Base-by-base conservation (phyloP, 2,797 vertebrate species). In the Oreochromis mossambicus region DNA sequence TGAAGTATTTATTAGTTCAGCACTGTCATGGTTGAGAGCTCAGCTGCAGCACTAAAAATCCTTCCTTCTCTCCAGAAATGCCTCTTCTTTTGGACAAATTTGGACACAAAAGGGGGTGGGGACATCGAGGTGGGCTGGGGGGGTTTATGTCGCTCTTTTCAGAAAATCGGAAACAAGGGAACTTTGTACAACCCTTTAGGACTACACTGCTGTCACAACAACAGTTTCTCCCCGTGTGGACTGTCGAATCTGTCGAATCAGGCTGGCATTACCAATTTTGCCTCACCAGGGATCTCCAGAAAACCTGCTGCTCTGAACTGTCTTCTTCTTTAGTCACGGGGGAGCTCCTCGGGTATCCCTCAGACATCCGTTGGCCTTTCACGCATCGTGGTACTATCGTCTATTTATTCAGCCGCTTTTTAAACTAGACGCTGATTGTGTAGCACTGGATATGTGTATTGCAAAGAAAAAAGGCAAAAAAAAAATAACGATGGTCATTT, bases 1-100 rank as follows among this genome's bases (percentile, higher is more conserved):
- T 97, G 95, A 97, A 97, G 95, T 96, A 96, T 96, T 97, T 95
- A 93, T 97, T 95, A 95, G 94, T 96, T 96, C 87, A 93, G 96
- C 95, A 95, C 95, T 91, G 89, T 95, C 81, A 85, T 86, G 86
- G 80, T 88, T 73, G 87, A 88, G 81, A 89, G 92, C 87, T 92
- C 83, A 89, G 80, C 87, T 89, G 95, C 91, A 91, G 86, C 92
- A 86, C 86, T 79, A 79, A 80, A 48, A 80, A 75, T 77, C 81
- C 81, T 78, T 76, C 82, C 85, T 46, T 38, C 78, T 68, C 84
- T 63, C 79, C 10, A 50, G 70, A 77, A 77, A 80, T 19, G 11
- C 38, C 79, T 77, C 46, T 26, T 36, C 56, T 50, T 88, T 86
- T 10, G 68, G 83, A 85, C 56, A 17, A 15, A 56, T 79, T 70